Conservation (phyloP, 2,113 vertebrate genomes). For the Marcusenius ussheri region DNA sequence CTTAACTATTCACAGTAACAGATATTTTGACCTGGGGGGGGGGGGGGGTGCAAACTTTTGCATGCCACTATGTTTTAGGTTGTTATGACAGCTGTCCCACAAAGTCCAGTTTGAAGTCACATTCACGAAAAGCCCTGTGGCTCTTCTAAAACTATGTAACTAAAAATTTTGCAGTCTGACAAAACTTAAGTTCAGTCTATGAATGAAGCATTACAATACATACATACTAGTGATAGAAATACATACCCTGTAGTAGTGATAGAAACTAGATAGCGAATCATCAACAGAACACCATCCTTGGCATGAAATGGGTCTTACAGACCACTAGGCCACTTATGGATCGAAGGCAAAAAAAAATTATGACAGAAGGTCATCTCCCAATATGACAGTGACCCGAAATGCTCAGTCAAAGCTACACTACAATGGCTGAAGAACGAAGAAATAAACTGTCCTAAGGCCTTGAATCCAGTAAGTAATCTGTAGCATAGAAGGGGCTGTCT, state of each 20-base stretch:
- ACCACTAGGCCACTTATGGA: not conserved
- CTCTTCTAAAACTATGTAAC: not conserved
- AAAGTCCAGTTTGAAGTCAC: not conserved
- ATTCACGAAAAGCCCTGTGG: not conserved
- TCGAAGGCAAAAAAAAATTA: not conserved
- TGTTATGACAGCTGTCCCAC: not conserved
- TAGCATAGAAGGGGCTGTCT: not conserved
- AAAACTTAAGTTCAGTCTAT: not conserved
- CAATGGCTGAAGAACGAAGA: not conserved
- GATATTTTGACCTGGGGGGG: not conserved
- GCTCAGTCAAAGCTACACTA: not conserved
- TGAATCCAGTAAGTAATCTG: not conserved
- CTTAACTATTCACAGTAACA: not conserved
- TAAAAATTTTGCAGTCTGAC: not conserved
- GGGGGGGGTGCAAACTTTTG: not conserved
- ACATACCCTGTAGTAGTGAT: too few relatives aligned
- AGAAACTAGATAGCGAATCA: not conserved
- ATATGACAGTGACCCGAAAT: not conserved
- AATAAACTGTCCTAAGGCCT: not conserved
- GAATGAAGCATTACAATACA: not conserved
- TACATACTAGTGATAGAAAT: not conserved
- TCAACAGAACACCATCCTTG: not conserved
- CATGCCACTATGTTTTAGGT: not conserved
- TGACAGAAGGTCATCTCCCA: not conserved
- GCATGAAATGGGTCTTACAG: not conserved